These are phyloP conservation scores for Muntiacus reevesi DNA, from an alignment of 2,113 vertebrate species.

Conservation along the genomic window DNA sequence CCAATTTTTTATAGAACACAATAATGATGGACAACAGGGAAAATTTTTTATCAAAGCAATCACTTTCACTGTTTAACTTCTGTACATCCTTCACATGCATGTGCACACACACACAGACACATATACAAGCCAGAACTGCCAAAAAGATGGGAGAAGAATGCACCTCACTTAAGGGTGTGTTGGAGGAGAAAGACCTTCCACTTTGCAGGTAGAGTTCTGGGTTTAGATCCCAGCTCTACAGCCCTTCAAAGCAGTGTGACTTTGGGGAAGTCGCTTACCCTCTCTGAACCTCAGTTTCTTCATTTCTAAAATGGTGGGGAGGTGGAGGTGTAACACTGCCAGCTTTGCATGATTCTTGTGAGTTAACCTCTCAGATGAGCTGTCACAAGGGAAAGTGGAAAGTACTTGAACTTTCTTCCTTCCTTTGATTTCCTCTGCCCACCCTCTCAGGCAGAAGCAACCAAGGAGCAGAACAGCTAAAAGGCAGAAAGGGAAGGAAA, in stretches of 20 bases:
- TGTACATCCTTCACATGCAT: not conserved
- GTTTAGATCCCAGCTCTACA: constrained; percentile 1
- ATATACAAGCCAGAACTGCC: not conserved
- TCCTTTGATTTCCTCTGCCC: constrained; percentile 14
- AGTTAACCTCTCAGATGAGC: not conserved
- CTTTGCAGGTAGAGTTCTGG: not conserved
- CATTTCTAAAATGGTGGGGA: constrained; percentile 2
- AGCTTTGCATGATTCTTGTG: not conserved
- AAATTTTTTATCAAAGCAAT: constrained; percentile 26
- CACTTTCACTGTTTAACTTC: not conserved
- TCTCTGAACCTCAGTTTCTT: constrained; percentile 32
- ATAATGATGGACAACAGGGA: not conserved
- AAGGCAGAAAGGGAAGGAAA: constrained; percentile 18
- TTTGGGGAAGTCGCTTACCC: not conserved
- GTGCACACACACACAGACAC: not conserved
- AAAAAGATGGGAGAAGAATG: constrained; percentile 20
- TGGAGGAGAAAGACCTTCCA: not conserved
- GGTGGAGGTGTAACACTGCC: not conserved
- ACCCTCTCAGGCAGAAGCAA: constrained; percentile 27
- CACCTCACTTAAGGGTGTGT: not conserved
- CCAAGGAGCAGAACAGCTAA: not conserved
- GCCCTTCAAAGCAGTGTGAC: not conserved
- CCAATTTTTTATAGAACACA: not conserved
- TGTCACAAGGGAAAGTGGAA: constrained; percentile 15
- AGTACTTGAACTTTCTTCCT: constrained; percentile 18